Percentiles rank a stretch among this genome's conserved stretches.
Conservation (phyloP, 2,113 vertebrate species). For the Oryzias celebensis region DNA sequence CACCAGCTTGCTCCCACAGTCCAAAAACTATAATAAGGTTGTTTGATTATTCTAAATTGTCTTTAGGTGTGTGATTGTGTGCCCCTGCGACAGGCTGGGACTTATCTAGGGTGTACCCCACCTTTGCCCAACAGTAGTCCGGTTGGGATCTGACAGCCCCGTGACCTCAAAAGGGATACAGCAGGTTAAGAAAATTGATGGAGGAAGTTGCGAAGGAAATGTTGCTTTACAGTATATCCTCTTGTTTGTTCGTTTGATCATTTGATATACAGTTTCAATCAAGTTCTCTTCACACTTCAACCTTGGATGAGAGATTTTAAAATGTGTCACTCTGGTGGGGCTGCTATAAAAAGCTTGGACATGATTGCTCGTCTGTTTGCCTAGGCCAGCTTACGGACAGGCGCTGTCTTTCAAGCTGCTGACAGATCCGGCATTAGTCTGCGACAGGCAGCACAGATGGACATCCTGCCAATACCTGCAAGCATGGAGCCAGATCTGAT, state of each 20-base stretch:
- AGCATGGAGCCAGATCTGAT: slow-evolving; percentile 53
- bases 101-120: too few species aligned
- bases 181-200: too few species aligned
- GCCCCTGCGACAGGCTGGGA: too few species aligned
- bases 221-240: too few species aligned
- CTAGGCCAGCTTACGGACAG: slow-evolving; percentile 34
- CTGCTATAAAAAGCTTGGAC: slow-evolving; percentile 52
- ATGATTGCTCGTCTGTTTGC: slow-evolving; percentile 2
- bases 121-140: too few species aligned
- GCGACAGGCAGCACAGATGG: slow-evolving; percentile 29
- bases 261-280: slow-evolving; percentile 17
- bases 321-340: slow-evolving; percentile 37
- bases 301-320: slow-evolving; percentile 5
- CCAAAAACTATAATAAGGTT: too few species aligned
- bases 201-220: too few species aligned
- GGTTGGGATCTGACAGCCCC: too few species aligned
- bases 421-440: slow-evolving; percentile 42
- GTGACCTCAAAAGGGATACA: too few species aligned
- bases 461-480: slow-evolving; percentile 29
- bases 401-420: slow-evolving; percentile 30
- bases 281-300: slow-evolving; percentile 39
- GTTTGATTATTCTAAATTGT: too few species aligned
- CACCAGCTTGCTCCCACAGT: too few species aligned
- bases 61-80: too few species aligned
- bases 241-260: background rate